Base-by-base conservation (phyloP, 2,888 invertebrate species). In the Selenia dentaria region DNA sequence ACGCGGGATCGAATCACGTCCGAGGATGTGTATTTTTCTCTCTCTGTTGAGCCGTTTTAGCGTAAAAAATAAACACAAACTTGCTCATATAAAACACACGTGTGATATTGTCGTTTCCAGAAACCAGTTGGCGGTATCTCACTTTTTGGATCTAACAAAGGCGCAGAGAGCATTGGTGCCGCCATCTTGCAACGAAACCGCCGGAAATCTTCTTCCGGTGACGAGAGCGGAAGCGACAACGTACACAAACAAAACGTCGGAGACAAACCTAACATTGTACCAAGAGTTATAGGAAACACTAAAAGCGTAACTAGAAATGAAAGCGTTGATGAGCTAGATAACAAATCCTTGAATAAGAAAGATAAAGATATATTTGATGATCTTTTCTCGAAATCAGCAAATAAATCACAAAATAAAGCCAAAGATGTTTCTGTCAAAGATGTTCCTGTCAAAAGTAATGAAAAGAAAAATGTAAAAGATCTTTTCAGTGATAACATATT, bases 111-210 rank as follows among this genome's bases (percentile, higher is more conserved):
- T n/a, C 38, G 6, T 46, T 67, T 62, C 20, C 79, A 94, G 94
- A 93, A 93, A 85, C 93, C 93, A 3, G 65, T 91, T 2, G 93
- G 93, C 1, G 94, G 92, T 1, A 91, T 93, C 33, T 92, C 93
- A 5, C 70, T 93, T 26, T 92, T 93, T 57, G 93, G 92, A 1
- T 60, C 71, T 1, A 83, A 74, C 37, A 74, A 79, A 63, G 79
- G 79, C 6, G 60, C 85, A 0, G 83, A 83, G 12, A 86, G 72
- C 42, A 87, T 90, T 4, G 88, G 87, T 0, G 83, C 88, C 0
- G 86, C 87, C 45, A 84, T 88, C 38, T 72, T 86, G 51, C 77
- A 79, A 50, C 67, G 86, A 3, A 78, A 80, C 37, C 74, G 62
- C 51, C 67, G 67, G n/a, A 79, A 76, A 63, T 69, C 78, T 0